These are phyloP conservation scores for Epirrita christyi DNA, from an alignment of 2,888 invertebrate genomes.

Conservation along the genomic window DNA sequence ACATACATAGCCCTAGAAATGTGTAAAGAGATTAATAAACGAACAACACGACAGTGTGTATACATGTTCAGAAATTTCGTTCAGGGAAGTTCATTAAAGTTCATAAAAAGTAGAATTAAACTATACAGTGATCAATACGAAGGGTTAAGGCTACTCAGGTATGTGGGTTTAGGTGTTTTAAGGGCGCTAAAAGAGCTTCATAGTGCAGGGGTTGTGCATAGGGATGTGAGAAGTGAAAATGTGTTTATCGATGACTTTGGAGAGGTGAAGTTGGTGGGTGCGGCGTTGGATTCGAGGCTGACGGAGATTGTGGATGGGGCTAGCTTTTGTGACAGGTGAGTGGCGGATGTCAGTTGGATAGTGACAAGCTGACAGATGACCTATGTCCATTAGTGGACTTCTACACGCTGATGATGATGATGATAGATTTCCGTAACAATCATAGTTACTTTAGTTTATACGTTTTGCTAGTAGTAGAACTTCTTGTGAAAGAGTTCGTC, in stretches of 20 bases:
- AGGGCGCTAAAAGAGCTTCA: conserved; percentile 92
- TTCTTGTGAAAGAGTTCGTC: no score
- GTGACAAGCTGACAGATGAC: no score
- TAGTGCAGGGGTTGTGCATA: conserved; percentile 92
- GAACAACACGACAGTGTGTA: conserved; percentile 72
- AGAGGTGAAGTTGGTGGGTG: conserved; percentile 86
- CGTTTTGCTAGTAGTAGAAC: no score
- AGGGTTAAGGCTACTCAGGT: conserved; percentile 79
- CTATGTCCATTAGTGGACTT: no score
- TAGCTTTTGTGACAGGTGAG: conserved; percentile 69
- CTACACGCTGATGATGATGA: no score
- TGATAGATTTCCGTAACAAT: no score
- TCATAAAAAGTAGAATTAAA: conserved; percentile 50
- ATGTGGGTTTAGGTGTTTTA: conserved; percentile 89
- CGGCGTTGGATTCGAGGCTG: conserved; percentile 88
- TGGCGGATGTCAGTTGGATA: conserved; percentile 7
- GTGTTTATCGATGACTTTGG: conserved; percentile 89
- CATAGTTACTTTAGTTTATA: no score
- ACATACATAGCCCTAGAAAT: conserved; percentile 90
- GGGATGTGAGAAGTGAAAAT: conserved; percentile 90
- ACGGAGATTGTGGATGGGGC: conserved; percentile 82
- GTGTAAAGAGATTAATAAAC: conserved; percentile 82
- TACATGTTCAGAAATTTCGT: conserved; percentile 90
- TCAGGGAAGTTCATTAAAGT: conserved; percentile 71
- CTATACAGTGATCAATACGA: conserved; percentile 63